Evolutionary conservation across 2,888 invertebrate genomes (phyloP).

Genomic region (Andricus curvator): DNA sequence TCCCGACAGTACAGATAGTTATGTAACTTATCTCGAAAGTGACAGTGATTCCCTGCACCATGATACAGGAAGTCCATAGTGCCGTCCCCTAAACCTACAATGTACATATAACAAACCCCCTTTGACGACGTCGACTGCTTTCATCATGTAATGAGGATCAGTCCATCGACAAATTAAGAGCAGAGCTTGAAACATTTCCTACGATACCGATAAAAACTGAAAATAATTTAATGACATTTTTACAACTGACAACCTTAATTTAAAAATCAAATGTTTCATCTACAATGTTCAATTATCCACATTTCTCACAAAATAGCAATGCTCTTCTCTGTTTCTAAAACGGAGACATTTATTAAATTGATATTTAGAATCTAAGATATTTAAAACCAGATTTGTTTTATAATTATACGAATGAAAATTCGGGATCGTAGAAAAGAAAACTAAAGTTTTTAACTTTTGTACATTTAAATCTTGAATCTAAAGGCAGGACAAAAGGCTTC

Average conservation of each 20-base stretch:
- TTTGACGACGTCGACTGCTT: slow-evolving; percentile 44
- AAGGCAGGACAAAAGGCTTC: slow-evolving; percentile 29
- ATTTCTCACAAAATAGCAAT: neutral
- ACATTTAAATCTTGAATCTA: slow-evolving; percentile 18
- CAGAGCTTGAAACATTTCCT: slow-evolving; percentile 30
- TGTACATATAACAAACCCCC: slow-evolving; percentile 62
- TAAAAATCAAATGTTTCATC: neutral
- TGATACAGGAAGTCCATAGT: slow-evolving; percentile 81
- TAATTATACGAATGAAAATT: slow-evolving; percentile 5
- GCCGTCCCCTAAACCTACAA: slow-evolving; percentile 65
- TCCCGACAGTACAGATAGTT: slow-evolving; percentile 91
- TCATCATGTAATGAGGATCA: slow-evolving; percentile 46
- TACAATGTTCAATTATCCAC: neutral
- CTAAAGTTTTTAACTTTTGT: slow-evolving; percentile 33
- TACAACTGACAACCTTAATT: neutral
- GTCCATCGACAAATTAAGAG: slow-evolving; percentile 21
- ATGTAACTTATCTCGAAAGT: slow-evolving; percentile 95
- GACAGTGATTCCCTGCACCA: slow-evolving; percentile 83
- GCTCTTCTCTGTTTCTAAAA: neutral
- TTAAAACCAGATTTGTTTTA: neutral
- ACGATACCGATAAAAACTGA: neutral
- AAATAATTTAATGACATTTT: neutral
- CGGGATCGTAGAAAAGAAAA: slow-evolving; percentile 16
- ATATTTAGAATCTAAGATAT: slow-evolving; percentile 7
- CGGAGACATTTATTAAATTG: neutral